Evolutionary conservation across 92 coral and sea anemone genomes (phyloP).

Genomic region (Ricordea florida): DNA sequence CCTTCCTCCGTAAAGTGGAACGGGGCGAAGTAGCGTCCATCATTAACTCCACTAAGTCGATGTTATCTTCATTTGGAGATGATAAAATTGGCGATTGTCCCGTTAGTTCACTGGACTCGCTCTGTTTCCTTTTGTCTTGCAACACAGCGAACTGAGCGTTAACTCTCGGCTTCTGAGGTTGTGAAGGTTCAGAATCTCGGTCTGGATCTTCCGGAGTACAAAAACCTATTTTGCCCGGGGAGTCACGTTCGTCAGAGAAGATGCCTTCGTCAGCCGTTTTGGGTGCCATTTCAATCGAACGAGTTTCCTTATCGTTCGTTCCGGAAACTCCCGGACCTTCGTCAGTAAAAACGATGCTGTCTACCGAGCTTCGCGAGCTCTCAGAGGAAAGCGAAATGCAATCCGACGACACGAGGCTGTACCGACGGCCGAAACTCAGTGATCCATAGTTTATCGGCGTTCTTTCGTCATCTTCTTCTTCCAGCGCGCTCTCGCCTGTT

Average conservation of each 20-base stretch:
- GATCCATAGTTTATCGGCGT: constrained; percentile 68
- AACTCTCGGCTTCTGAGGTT: constrained; percentile 15
- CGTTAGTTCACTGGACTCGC: background rate
- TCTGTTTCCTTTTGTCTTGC: background rate
- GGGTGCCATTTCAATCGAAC: constrained; percentile 10
- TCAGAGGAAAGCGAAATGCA: constrained; percentile 94
- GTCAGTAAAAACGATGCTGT: constrained; percentile 65
- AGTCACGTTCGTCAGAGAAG: constrained; percentile 67
- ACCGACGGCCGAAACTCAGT: constrained; percentile 89
- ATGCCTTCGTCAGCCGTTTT: constrained; percentile 73
- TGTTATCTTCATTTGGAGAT: constrained; percentile 11
- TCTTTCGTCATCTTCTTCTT: constrained; percentile 48
- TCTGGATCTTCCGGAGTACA: constrained; percentile 2
- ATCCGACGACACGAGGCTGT: constrained; percentile 98
- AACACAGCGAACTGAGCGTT: constrained; percentile 20
- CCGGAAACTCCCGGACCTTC: constrained; percentile 46
- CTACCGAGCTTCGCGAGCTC: constrained; percentile 82
- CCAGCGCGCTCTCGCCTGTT: constrained; percentile 27
- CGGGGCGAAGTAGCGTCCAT: constrained; percentile 82
- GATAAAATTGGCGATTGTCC: background rate
- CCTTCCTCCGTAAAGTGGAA: constrained; percentile 11
- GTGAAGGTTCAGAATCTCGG: background rate
- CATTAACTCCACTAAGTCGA: constrained; percentile 48
- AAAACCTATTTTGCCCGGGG: constrained; percentile 17
- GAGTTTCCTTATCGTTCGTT: background rate